Percentiles rank a stretch among this genome's conserved stretches.
Conservation (phyloP, 2,888 invertebrate genomes). For the Polia nebulosa region DNA sequence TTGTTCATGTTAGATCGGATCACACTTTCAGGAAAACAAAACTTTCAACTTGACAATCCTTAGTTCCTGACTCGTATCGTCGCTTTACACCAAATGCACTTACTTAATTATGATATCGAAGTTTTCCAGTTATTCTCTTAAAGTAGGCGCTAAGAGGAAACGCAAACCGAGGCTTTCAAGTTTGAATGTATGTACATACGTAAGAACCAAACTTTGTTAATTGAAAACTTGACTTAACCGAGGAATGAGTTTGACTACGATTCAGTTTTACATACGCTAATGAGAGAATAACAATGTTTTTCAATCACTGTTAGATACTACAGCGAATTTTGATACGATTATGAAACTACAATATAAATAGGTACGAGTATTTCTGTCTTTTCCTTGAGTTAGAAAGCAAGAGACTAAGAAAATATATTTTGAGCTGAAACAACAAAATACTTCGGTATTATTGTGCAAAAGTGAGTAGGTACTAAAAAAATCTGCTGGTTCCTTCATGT, state of each 20-base stretch:
- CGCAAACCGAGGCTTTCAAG: constrained; percentile 24
- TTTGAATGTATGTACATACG: constrained; percentile 23
- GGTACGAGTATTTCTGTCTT: too few relatives aligned
- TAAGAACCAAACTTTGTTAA: constrained; percentile 47
- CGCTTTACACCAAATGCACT: constrained; percentile 16
- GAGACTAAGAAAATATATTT: not conserved
- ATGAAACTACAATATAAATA: not conserved
- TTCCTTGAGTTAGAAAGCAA: not conserved
- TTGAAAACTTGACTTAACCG: constrained; percentile 44
- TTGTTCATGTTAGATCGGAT: too few relatives aligned
- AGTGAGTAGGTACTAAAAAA: not conserved
- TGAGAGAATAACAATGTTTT: not conserved
- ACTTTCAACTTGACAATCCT: not conserved
- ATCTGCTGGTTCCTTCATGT: not conserved
- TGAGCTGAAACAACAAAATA: not conserved
- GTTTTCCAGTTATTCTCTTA: constrained; percentile 35
- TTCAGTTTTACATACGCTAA: constrained; percentile 21
- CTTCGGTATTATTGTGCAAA: not conserved
- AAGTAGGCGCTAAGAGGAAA: constrained; percentile 29
- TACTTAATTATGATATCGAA: constrained; percentile 47
- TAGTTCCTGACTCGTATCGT: not conserved
- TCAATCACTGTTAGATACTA: not conserved
- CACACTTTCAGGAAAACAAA: too few relatives aligned
- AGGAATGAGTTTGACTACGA: constrained; percentile 25
- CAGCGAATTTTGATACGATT: not conserved